Evolutionary conservation across 2,888 invertebrate genomes (phyloP), one percentile per base, ranked within the genome.

Genomic region (Dryadula phaetusa): DNA sequence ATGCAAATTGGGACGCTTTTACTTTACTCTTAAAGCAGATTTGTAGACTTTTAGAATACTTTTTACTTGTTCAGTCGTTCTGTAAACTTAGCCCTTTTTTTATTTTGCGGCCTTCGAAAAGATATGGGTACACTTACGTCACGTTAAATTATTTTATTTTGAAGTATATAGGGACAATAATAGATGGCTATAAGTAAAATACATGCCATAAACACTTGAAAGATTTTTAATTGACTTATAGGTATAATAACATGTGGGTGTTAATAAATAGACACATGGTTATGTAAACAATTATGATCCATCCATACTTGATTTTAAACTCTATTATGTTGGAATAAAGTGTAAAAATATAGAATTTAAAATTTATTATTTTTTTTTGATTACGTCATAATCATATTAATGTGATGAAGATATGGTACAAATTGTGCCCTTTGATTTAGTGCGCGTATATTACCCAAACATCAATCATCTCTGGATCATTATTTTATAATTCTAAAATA

Each of bases 1-100:
- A 68, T 72, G 67, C 46, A 70, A 69, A 71, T 70, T 61, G 34
- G 28, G 44, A 67, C 70, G 63, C 64, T 66, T 49, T 69, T 69
- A 67, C 64, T 64, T 66, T 49, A 62, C 10, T 18, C 16, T 58
- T 16, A 62, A 70, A 67, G 46, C 40, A 61, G 40, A 63, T 61
- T 60, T 63, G 42, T 32, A 32, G 22, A 25, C 3, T 58, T 60
- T 63, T 66, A 32, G 25, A 46, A 60, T 49, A n/a, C 6, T 40
- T 37, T 54, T 12, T 14, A 16, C 16, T 25, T 18, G 14, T 54
- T 34, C 7, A 20, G 7, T 14, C 18, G 20, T 5, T 8, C 18
- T 44, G 7, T 18, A 44, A 18, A 44, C 8, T 18, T 16, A 10
- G 44, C 8, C 18, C 10, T 44, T 20, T 20, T 37, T 37, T 2